Evolutionary conservation across 2,113 vertebrate species (phyloP).

Genomic region (Perognathus longimembris): DNA sequence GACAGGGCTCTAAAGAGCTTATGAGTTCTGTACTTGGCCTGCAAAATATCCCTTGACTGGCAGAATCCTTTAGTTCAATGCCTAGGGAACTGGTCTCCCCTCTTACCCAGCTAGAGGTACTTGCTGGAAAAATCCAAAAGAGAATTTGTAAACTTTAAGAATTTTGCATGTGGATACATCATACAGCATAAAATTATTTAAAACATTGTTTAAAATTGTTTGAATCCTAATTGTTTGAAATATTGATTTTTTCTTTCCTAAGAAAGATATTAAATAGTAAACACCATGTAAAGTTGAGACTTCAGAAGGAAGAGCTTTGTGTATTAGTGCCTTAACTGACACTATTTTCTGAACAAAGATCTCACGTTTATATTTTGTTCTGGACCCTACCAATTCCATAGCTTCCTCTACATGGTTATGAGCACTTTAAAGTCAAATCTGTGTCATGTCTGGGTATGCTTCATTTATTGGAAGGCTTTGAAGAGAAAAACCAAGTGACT

Average conservation of each 20-base stretch:
- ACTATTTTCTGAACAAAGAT: not conserved
- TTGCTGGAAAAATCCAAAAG: not conserved
- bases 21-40: not conserved
- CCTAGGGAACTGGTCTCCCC: not conserved
- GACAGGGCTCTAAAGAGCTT: not conserved
- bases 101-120: not conserved
- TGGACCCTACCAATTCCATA: not conserved
- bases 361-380: not conserved
- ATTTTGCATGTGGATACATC: not conserved
- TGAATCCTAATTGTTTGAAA: conserved; percentile 19
- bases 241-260: not conserved
- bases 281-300: not conserved
- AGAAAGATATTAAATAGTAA: conserved; percentile 19
- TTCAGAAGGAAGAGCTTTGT: not conserved
- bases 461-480: conserved; percentile 32
- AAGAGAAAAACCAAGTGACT: not conserved
- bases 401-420: not conserved
- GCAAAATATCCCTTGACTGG: not conserved
- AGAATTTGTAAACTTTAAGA: not conserved
- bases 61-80: not conserved
- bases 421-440: not conserved
- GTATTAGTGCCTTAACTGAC: not conserved
- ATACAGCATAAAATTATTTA: not conserved
- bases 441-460: not conserved
- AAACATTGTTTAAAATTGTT: no score